Evolutionary conservation across 1,140 invertebrate species (phyloP).

Genomic region (Polyergus mexicanus): DNA sequence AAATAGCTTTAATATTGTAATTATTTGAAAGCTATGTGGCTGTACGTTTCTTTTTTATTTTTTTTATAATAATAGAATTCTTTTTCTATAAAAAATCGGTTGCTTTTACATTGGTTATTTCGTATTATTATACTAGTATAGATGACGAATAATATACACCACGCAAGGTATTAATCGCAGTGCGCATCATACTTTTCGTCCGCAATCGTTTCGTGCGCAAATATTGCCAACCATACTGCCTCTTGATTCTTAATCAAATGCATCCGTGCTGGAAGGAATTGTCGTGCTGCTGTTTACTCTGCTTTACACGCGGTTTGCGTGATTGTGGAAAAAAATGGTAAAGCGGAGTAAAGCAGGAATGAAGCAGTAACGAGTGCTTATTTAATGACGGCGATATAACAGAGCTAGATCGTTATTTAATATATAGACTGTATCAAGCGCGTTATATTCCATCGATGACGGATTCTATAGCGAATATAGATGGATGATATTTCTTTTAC

Average conservation of each 20-base stretch:
- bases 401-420: constrained; percentile 28
- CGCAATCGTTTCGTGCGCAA: constrained; percentile 62
- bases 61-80: not conserved
- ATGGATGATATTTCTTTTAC: not conserved
- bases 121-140: not conserved
- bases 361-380: constrained; percentile 49
- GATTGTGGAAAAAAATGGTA: constrained; percentile 32
- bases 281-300: constrained; percentile 40
- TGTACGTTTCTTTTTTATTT: not conserved
- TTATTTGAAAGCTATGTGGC: not conserved
- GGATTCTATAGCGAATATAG: constrained; percentile 3
- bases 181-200: constrained; percentile 20
- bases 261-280: constrained; percentile 33
- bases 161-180: constrained; percentile 31
- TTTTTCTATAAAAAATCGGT: not conserved
- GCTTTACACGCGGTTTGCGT: constrained; percentile 41
- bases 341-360: constrained; percentile 22
- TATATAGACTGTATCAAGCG: not conserved
- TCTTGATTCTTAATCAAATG: constrained; percentile 64
- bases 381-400: constrained; percentile 34
- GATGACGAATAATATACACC: not conserved
- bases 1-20: not conserved
- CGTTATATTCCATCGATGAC: constrained; percentile 4
- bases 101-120: not conserved
- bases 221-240: constrained; percentile 29